Conservation (phyloP, 2,888 invertebrate genomes). For the Macrosoma leucophasiata region DNA sequence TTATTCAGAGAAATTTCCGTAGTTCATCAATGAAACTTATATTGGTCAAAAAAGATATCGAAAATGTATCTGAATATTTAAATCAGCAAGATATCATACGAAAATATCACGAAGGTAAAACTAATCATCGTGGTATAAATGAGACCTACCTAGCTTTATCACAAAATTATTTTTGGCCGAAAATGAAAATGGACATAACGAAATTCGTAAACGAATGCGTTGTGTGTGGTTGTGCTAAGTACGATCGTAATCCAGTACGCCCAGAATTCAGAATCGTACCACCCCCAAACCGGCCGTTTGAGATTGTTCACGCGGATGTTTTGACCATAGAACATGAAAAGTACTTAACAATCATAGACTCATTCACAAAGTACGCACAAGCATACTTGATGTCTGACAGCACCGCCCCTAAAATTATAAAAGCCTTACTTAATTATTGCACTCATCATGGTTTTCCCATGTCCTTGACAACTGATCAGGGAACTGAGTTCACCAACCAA, state of each 20-base stretch:
- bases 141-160: slow-evolving; percentile 20
- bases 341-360: slow-evolving; percentile 12
- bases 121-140: slow-evolving; percentile 25
- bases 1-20: slow-evolving; percentile 21
- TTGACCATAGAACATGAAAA: slow-evolving; percentile 10
- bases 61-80: slow-evolving; percentile 6
- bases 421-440: slow-evolving; percentile 7
- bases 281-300: slow-evolving; percentile 9
- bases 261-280: slow-evolving; percentile 7
- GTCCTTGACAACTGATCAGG: slow-evolving; percentile 6
- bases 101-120: slow-evolving; percentile 27
- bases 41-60: slow-evolving; percentile 20
- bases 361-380: slow-evolving; percentile 14
- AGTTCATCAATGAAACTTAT: slow-evolving; percentile 24
- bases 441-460: slow-evolving; percentile 11
- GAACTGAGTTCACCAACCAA: slow-evolving; percentile 13
- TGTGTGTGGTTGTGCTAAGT: slow-evolving; percentile 9
- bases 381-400: slow-evolving; percentile 7
- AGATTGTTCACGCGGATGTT: slow-evolving; percentile 11
- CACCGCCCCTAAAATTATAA: slow-evolving; percentile 8
- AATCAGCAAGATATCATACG: slow-evolving; percentile 21
- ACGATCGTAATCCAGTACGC: slow-evolving; percentile 10
- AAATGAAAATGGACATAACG: slow-evolving; percentile 4
- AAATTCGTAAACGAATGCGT: slow-evolving; percentile 9
- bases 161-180: slow-evolving; percentile 3